Base-by-base conservation (phyloP, 1,140 invertebrate genomes). In the Dendrolimus punctatus region DNA sequence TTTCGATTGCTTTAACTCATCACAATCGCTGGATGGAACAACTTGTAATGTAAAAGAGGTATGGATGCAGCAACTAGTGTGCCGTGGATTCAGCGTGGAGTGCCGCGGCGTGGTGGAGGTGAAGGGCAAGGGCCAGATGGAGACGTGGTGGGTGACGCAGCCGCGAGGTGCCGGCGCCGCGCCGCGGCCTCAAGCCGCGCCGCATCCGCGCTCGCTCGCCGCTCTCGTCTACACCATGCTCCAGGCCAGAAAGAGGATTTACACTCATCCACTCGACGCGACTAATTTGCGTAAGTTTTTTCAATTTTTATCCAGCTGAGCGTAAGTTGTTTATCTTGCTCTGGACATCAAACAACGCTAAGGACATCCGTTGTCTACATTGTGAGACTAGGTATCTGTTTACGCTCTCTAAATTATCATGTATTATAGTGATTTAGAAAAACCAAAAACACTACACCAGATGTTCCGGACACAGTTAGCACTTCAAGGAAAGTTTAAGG, bases 41-140 rank as follows among this genome's bases (percentile, higher is more conserved):
- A 23, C 23, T 23, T 23, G 23, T 23, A 23, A 23, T 23, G 1
- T 23, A 23, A 23, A 23, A 23, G 23, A 23, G 43, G 6, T n/a
- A 43, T 6, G n/a, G n/a, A 59, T 76, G 37, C 73, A 94, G 92
- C 89, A 95, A 62, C 73, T 96, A 43, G 90, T 92, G 58, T 87
- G 89, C 0, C 84, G 90, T 62, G 94, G 94, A 1, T 96, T 93
- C 70, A 87, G 92, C 59, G 86, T 94, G 39, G 90, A 94, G 66
- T 91, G 91, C 67, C 91, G 97, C 8, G 97, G 96, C 0, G 76
- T 92, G 8, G 93, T 98, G 39, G 92, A 93, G 55, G 96, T 99
- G 1, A 98, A 98, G 80, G 97, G 96, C 9, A 98, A 98, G 87
- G 97, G 97, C 1, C 91, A 93, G 53, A 98, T 99, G 97, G 94